Percentiles rank a stretch among this genome's conserved stretches.
Evolutionary conservation across 1,140 invertebrate genomes (phyloP).

Genomic region (Venturia canescens): DNA sequence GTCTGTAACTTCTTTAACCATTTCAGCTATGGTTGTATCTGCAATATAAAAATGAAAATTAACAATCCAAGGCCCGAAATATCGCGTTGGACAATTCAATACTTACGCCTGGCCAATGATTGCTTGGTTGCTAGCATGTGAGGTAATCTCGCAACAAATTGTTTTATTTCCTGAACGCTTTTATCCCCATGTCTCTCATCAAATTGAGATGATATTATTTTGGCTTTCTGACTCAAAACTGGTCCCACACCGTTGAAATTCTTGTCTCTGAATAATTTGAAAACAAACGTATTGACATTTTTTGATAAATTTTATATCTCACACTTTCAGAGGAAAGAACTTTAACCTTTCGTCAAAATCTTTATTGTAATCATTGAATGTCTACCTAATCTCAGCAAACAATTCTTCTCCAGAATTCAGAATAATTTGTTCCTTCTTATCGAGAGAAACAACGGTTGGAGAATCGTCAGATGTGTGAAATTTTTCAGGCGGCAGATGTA

Average conservation of each 20-base stretch:
- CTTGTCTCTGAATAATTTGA: constrained; percentile 83
- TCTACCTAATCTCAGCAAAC: constrained; percentile 86
- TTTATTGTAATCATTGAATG: constrained; percentile 27
- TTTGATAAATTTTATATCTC: neutral
- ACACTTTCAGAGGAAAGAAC: neutral
- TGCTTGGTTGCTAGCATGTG: constrained; percentile 93
- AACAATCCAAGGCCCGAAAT: neutral
- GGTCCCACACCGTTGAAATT: constrained; percentile 95
- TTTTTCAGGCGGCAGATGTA: constrained; percentile 90
- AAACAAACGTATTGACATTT: constrained; percentile 39
- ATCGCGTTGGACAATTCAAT: neutral
- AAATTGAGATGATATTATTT: constrained; percentile 89
- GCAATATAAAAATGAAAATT: constrained; percentile 54
- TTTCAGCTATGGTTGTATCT: constrained; percentile 88
- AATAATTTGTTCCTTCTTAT: constrained; percentile 89
- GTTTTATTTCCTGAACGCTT: constrained; percentile 95
- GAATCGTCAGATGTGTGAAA: constrained; percentile 85
- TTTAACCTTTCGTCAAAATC: neutral
- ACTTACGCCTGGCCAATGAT: constrained; percentile 82
- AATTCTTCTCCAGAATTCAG: constrained; percentile 94
- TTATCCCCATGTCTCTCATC: constrained; percentile 92
- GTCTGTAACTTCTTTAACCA: constrained; percentile 85
- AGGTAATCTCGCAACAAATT: constrained; percentile 93
- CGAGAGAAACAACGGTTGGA: constrained; percentile 78
- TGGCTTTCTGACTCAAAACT: constrained; percentile 91